These are phyloP conservation scores for Globodera ellingtonae DNA, from an alignment of 1,140 invertebrate genomes.

Conservation along the genomic window DNA sequence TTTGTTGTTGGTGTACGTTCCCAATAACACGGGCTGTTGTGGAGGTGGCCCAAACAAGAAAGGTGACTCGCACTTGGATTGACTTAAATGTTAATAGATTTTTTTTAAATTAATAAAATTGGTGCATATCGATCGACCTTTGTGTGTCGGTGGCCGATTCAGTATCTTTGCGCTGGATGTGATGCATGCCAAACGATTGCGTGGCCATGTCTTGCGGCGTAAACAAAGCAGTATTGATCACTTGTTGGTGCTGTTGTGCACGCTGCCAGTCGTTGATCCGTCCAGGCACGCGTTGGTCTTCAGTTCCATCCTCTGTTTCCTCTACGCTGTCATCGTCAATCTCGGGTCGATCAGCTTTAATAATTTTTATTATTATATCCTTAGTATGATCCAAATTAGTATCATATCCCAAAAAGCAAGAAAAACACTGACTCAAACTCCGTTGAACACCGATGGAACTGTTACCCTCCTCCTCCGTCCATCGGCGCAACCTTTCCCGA, in stretches of 20 bases:
- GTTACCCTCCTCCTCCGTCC: slow-evolving; percentile 6
- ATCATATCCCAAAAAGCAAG: neutral
- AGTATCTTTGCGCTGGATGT: neutral
- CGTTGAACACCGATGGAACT: slow-evolving; percentile 4
- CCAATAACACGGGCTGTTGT: neutral
- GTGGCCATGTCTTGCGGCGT: neutral
- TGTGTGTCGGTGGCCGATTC: neutral
- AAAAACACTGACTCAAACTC: neutral
- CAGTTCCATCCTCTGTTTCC: neutral
- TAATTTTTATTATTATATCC: neutral
- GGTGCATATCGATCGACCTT: neutral
- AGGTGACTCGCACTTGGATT: neutral
- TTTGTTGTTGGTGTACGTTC: neutral
- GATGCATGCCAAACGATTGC: neutral
- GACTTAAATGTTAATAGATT: neutral
- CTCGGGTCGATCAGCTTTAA: slow-evolving; percentile 10
- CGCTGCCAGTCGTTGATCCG: neutral
- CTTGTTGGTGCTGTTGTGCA: neutral
- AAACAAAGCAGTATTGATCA: neutral
- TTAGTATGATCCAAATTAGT: neutral
- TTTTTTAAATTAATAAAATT: too few species aligned
- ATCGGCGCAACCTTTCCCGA: neutral
- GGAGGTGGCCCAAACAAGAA: slow-evolving; percentile 26
- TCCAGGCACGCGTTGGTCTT: neutral
- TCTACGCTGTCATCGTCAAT: slow-evolving; percentile 1